Conservation (phyloP, 1,140 invertebrate species). For the Drosophila navojoa region DNA sequence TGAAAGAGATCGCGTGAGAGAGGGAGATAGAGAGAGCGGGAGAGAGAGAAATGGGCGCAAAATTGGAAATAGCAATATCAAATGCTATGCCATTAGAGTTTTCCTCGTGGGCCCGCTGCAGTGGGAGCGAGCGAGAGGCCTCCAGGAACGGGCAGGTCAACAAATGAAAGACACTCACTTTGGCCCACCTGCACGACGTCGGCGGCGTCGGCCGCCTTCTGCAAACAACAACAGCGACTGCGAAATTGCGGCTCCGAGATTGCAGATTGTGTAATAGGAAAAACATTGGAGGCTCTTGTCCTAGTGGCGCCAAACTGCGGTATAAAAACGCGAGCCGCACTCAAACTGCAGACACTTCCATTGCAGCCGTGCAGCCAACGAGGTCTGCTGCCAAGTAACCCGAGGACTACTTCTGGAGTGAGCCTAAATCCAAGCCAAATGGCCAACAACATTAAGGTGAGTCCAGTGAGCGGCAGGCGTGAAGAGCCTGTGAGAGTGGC, state of each 20-base stretch:
- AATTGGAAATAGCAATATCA: conserved; percentile 20
- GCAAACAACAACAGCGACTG: conserved; percentile 45
- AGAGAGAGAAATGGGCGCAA: conserved; percentile 32
- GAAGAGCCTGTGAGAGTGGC: neutral
- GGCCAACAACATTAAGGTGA: conserved; percentile 62
- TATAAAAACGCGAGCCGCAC: conserved; percentile 62
- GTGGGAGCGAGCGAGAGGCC: conserved; percentile 4
- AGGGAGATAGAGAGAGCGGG: too few species aligned
- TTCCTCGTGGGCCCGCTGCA: neutral
- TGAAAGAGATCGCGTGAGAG: conserved; percentile 15
- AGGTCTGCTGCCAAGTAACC: conserved; percentile 37
- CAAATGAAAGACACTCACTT: conserved; percentile 70
- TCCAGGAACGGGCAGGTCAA: conserved; percentile 40
- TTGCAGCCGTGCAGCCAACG: conserved; percentile 44
- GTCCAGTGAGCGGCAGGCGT: conserved; percentile 2
- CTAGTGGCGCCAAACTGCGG: conserved; percentile 39
- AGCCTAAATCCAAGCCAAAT: conserved; percentile 50
- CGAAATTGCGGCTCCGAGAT: neutral
- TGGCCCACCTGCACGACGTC: conserved; percentile 18
- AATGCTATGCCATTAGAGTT: neutral
- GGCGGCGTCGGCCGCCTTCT: conserved; percentile 50
- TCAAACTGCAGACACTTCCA: conserved; percentile 62
- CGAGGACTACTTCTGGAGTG: neutral
- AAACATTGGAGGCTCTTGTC: conserved; percentile 46
- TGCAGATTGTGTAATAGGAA: conserved; percentile 69